Conservation (phyloP, 1,140 invertebrate species). For the Bombus fervidus region DNA sequence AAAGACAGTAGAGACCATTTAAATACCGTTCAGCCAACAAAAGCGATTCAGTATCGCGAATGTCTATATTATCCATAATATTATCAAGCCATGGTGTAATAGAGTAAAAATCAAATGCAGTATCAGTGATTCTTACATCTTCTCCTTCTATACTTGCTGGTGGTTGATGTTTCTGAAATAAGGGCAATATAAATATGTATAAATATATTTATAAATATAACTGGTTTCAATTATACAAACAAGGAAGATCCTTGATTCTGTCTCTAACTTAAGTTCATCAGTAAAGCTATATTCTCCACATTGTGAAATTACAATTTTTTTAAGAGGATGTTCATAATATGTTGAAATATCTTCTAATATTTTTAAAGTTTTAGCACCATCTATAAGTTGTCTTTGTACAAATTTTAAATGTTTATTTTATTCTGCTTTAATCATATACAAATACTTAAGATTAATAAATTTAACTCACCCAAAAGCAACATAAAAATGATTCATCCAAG, state of each 20-base stretch:
- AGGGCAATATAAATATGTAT: too few species aligned
- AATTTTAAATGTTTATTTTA: constrained; percentile 27
- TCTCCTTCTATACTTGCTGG: constrained; percentile 13
- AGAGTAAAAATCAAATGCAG: constrained; percentile 25
- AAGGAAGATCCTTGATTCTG: constrained; percentile 38
- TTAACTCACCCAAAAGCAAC: constrained; percentile 88
- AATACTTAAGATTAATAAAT: background rate
- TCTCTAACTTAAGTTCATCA: constrained; percentile 41
- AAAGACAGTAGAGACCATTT: constrained; percentile 44
- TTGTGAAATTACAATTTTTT: constrained; percentile 77
- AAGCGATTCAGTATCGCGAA: constrained; percentile 47
- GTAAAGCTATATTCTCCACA: constrained; percentile 71
- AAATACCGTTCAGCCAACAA: constrained; percentile 51
- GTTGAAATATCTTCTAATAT: constrained; percentile 81
- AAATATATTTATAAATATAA: background rate
- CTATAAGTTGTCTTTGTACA: constrained; percentile 80
- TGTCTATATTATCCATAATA: constrained; percentile 47
- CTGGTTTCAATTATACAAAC: constrained; percentile 22
- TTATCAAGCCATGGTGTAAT: constrained; percentile 45
- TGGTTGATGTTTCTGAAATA: constrained; percentile 22
- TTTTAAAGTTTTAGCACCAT: constrained; percentile 81
- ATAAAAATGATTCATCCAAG: constrained; percentile 90
- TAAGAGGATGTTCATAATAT: constrained; percentile 81
- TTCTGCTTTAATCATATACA: background rate
- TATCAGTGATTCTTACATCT: background rate